Evolutionary conservation across 2,888 invertebrate genomes (phyloP).

Genomic region (Eubasilissa splendida): DNA sequence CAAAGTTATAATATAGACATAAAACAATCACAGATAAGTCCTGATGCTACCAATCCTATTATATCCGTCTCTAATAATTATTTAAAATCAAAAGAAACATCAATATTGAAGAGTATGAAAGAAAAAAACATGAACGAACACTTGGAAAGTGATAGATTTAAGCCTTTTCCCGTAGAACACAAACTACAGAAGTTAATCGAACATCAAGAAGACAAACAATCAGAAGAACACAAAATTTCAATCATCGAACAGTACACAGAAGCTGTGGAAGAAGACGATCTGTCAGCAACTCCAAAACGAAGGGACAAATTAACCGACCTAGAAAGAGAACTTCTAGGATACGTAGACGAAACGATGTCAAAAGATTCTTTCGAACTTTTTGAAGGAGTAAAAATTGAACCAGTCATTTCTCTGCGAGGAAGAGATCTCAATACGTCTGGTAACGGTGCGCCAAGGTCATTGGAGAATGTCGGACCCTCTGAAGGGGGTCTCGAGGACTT

Average conservation of each 20-base stretch:
- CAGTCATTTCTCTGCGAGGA: slow-evolving; percentile 58
- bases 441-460: slow-evolving; percentile 58
- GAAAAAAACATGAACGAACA: not conserved
- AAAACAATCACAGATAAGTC: not conserved
- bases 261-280: slow-evolving; percentile 33
- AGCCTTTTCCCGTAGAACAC: slow-evolving; percentile 2
- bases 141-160: not conserved
- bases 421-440: slow-evolving; percentile 49
- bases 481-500: slow-evolving; percentile 59
- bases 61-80: not conserved
- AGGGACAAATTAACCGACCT: slow-evolving; percentile 61
- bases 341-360: slow-evolving; percentile 73
- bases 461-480: slow-evolving; percentile 51
- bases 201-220: slow-evolving; percentile 58
- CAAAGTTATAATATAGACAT: slow-evolving; percentile 23
- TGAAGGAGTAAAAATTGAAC: slow-evolving; percentile 73
- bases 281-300: slow-evolving; percentile 1
- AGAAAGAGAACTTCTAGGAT: slow-evolving; percentile 71
- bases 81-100: not conserved
- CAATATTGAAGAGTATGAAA: not conserved
- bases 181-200: slow-evolving; percentile 60
- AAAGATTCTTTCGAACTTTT: slow-evolving; percentile 73
- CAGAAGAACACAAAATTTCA: slow-evolving; percentile 58
- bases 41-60: not conserved
- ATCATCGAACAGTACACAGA: slow-evolving; percentile 42